Evolutionary conservation across 2,888 invertebrate genomes (phyloP).

Genomic region (Acleris emargana): DNA sequence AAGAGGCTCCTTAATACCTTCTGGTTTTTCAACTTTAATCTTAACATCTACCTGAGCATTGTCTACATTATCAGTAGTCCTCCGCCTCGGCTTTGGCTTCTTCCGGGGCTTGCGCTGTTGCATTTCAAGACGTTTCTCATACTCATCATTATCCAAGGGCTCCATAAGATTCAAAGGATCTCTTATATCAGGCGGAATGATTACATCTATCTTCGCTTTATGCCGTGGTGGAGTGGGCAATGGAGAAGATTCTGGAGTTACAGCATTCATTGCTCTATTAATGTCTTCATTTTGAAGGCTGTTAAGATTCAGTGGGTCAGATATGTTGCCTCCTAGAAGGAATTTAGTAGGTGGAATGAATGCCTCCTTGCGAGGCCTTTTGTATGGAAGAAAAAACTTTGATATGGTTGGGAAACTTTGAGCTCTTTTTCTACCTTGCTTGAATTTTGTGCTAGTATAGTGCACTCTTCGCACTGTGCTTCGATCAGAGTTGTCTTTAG

Average conservation of each 20-base stretch:
- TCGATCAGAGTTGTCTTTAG: slow-evolving; percentile 72
- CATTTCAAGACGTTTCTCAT: slow-evolving; percentile 89
- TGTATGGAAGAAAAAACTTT: slow-evolving; percentile 89
- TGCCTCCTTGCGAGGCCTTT: slow-evolving; percentile 88
- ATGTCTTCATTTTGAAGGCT: slow-evolving; percentile 93
- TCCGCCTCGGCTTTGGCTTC: slow-evolving; percentile 84
- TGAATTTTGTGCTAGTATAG: slow-evolving; percentile 74
- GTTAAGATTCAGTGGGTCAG: slow-evolving; percentile 96
- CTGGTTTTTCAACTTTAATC: slow-evolving; percentile 50
- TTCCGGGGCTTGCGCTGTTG: slow-evolving; percentile 88
- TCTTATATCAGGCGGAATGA: slow-evolving; percentile 95
- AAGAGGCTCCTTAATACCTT: slow-evolving; percentile 67
- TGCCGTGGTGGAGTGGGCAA: slow-evolving; percentile 91
- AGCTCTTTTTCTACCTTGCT: slow-evolving; percentile 85
- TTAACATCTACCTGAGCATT: slow-evolving; percentile 55
- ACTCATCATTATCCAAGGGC: slow-evolving; percentile 91
- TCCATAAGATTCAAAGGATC: slow-evolving; percentile 95
- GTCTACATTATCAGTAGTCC: slow-evolving; percentile 74
- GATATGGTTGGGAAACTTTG: slow-evolving; percentile 87
- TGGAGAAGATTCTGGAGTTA: slow-evolving; percentile 96
- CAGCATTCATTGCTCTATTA: slow-evolving; percentile 92
- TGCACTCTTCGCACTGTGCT: slow-evolving; percentile 70
- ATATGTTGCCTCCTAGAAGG: slow-evolving; percentile 96
- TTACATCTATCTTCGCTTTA: slow-evolving; percentile 93
- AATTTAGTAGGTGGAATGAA: slow-evolving; percentile 96